A percentile compares a stretch with the other conserved stretches of the same genome.
phyloP scores from a whole-genome alignment of 2,797 vertebrate species.

The Scolopax bukidnonensis region DNA sequence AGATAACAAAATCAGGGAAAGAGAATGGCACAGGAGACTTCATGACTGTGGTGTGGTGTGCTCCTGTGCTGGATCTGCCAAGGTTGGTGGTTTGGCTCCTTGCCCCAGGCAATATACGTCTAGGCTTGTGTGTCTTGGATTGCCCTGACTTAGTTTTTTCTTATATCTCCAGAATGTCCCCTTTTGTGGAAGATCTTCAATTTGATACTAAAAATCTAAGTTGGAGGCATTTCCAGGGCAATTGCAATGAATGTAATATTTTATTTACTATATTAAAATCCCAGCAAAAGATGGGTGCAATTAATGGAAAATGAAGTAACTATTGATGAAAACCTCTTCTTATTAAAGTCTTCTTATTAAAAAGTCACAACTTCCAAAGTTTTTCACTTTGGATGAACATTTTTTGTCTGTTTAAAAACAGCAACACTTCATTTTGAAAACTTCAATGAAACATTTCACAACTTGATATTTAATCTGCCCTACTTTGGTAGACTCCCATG shows the following conservation, averaged over 20 bases:
- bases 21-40: background rate
- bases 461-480: background rate
- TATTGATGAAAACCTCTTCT: background rate
- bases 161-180: background rate
- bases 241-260: background rate
- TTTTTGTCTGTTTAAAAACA: background rate
- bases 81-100: background rate
- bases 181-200: background rate
- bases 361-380: background rate
- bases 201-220: background rate
- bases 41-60: background rate
- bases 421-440: background rate
- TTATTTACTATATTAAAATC: background rate
- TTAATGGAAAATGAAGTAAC: background rate
- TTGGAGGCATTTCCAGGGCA: background rate
- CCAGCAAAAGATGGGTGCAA: background rate
- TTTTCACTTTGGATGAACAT: background rate
- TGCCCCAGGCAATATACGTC: background rate
- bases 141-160: background rate
- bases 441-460: background rate
- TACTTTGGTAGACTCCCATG: background rate
- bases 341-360: background rate
- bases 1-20: background rate
- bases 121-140: background rate
- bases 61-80: background rate